phyloP scores from a whole-genome alignment of 2,888 invertebrate genomes.

The Tortricodes alternella region DNA sequence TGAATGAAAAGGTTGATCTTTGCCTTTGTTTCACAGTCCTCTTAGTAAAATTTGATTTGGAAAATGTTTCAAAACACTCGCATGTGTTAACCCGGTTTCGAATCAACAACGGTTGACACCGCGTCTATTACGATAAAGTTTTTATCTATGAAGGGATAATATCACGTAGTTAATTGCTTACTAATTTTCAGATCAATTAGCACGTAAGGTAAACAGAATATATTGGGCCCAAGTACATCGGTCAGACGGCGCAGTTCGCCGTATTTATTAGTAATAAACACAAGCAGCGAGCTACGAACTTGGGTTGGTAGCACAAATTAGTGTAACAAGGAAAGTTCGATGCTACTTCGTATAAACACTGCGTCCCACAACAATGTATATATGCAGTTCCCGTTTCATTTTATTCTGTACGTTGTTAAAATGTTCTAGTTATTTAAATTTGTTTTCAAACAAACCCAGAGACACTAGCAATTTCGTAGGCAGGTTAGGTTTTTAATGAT shows the following conservation, averaged over 20 bases:
- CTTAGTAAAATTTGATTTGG: too few species aligned
- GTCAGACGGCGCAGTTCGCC: not conserved
- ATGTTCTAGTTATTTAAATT: not conserved
- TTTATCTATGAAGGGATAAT: too few species aligned
- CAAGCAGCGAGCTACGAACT: not conserved
- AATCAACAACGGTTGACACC: too few species aligned
- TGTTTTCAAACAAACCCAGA: not conserved
- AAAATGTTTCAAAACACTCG: too few species aligned
- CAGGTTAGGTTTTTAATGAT: not conserved
- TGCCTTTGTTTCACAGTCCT: too few species aligned
- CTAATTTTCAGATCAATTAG: too few species aligned
- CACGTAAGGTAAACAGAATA: too few species aligned
- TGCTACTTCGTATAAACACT: not conserved
- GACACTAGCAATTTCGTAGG: not conserved
- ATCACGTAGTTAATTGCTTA: not conserved
- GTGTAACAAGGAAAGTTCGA: conserved; percentile 1
- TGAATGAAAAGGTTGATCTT: too few species aligned
- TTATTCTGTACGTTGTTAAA: not conserved
- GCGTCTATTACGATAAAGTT: too few species aligned
- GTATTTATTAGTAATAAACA: not conserved
- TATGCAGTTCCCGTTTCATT: not conserved
- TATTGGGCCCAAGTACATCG: too few species aligned
- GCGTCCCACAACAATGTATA: not conserved
- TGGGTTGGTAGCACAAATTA: not conserved
- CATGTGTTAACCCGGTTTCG: too few species aligned